These are phyloP conservation scores for Notocelia uddmanniana DNA, from an alignment of 2,888 invertebrate species.

Conservation along the genomic window DNA sequence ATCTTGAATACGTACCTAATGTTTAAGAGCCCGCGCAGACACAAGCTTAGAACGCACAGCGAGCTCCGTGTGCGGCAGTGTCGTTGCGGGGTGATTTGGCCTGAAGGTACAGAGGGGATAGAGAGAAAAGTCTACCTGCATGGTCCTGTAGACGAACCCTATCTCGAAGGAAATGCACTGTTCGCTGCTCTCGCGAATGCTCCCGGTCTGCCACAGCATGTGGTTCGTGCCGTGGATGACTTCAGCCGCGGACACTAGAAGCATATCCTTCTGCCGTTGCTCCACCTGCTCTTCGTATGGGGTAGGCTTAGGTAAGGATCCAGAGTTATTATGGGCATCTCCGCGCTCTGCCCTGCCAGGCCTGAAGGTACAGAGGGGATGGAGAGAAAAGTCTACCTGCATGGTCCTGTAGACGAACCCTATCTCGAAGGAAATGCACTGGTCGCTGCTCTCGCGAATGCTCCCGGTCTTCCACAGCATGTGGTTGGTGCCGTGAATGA, in stretches of 20 bases:
- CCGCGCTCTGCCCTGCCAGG: no score
- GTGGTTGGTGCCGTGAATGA: conserved; percentile 9
- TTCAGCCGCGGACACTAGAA: background rate
- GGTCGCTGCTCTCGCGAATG: background rate
- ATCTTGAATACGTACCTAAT: no score
- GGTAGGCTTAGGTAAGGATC: background rate
- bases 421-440: conserved; percentile 4
- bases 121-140: background rate
- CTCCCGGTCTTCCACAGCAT: background rate
- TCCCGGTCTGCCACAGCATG: background rate
- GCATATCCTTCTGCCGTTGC: background rate
- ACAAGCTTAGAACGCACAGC: no score
- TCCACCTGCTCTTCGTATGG: background rate
- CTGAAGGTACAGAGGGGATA: no score
- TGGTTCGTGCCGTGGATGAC: conserved; percentile 11
- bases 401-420: background rate
- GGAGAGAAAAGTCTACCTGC: background rate
- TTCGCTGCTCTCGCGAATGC: background rate
- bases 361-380: no score
- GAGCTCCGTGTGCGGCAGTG: no score
- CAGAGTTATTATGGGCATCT: no score
- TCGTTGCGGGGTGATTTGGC: no score
- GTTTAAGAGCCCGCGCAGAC: no score
- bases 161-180: conserved; percentile 8
- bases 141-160: background rate